phyloP scores from a whole-genome alignment of 92 coral and sea anemone genomes.

The Isaurus tuberculatus region DNA sequence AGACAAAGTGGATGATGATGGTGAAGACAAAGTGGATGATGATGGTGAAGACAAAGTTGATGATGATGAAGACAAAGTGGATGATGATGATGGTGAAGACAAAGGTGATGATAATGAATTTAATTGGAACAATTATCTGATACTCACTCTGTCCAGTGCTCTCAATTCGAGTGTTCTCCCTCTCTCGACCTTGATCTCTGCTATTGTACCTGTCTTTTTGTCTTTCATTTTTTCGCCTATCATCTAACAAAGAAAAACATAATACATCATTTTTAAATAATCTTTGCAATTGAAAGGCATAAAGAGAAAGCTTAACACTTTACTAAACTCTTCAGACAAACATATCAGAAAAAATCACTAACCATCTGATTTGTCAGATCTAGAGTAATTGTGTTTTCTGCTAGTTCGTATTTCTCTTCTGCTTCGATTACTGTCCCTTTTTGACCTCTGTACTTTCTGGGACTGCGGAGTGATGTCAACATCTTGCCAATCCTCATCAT shows the following conservation, averaged over 20 bases:
- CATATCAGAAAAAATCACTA: neutral
- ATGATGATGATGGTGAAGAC: neutral
- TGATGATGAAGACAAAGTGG: too few relatives aligned
- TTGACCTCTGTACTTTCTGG: neutral
- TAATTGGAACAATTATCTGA: neutral
- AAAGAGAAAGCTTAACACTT: too few relatives aligned
- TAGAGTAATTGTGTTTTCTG: slow-evolving; percentile 20
- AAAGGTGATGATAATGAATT: neutral
- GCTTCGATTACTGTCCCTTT: slow-evolving; percentile 1
- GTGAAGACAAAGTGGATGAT: too few relatives aligned
- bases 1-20: too few relatives aligned
- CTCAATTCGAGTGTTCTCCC: slow-evolving; percentile 7
- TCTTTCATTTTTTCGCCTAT: slow-evolving; percentile 29
- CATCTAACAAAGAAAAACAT: too few relatives aligned
- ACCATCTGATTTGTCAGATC: slow-evolving; percentile 25
- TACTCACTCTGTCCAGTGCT: slow-evolving; percentile 17
- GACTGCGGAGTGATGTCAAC: slow-evolving; percentile 25
- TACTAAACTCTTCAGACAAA: too few relatives aligned
- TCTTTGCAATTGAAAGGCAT: too few relatives aligned
- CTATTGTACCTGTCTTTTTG: slow-evolving; percentile 34
- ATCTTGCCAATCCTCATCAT: slow-evolving; percentile 40
- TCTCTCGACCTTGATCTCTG: slow-evolving; percentile 37
- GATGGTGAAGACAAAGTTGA: too few relatives aligned
- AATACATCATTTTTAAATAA: too few relatives aligned
- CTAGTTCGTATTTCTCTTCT: slow-evolving; percentile 33